Evolutionary conservation across 1,140 invertebrate genomes (phyloP), one percentile per base, ranked within the genome.

Genomic region (Melanaphis sacchari): DNA sequence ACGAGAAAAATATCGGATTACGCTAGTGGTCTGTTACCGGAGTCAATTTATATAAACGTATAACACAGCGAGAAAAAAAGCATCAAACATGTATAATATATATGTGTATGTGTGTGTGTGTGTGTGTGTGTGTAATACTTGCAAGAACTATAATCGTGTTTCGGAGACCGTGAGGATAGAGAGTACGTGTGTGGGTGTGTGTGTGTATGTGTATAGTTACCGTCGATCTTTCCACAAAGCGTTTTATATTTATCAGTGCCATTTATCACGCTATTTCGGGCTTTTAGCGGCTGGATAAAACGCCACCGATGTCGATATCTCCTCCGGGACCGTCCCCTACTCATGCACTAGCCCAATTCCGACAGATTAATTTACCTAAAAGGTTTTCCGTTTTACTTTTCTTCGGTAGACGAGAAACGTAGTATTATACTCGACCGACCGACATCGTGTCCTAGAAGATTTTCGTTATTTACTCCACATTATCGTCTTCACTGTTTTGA

Each of bases 321-420:
- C 59, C 59, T 54, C 87, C 85, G 85, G 43, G n/a, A 43, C 49
- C 46, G 46, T 1, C 31, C 84, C 41, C 4, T 59, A 2, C 59
- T 76, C 31, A 0, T 11, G 31, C 59, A 4, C 59, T 2, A 76
- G 15, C 59, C 31, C 26, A 18, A 26, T 54, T 87, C 22, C 88
- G 49, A 90, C 89, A 41, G 89, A 90, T 66, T 90, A 90, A 90
- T 90, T 90, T 90, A 90, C 54, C 89, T 90, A 90, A 90, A 90
- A 90, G 89, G 89, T 90, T 90, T 66, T 38, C 22, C 87, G 87
- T 38, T 52, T 59, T n/a, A 59, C n/a, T 90, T 59, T 66, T 66
- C 89, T 90, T 21, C 52, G 31, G 85, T 0, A 21, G 40, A 36
- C 21, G 41, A 49, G 49, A 89, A 89, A 31, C 84, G 5, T 1